Evolutionary conservation across 2,888 invertebrate genomes (phyloP), one percentile per base, ranked within the genome.

Genomic region (Empis stercorea): DNA sequence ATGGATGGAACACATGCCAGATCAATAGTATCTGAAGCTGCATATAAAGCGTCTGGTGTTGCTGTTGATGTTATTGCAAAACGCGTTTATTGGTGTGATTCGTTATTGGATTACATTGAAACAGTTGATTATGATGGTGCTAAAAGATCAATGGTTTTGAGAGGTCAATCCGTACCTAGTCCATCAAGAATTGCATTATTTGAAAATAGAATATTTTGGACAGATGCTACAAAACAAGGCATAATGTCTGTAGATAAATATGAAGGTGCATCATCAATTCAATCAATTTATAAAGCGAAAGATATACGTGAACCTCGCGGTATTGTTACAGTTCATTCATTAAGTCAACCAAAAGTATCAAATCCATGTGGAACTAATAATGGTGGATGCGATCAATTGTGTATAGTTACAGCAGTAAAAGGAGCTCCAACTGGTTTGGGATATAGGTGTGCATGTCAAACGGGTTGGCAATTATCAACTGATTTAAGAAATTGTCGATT

Each of bases 71-170:
- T 87, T n/a, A 83, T 92, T 20, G 81, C 86, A 0, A 81, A 87
- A 59, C 72, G 96, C 44, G 81, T 99, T 9, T 96, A 88, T 70
- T 97, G 96, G 95, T 94, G 95, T 60, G 97, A 99, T 65, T 87
- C 92, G 0, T 72, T 94, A 13, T 71, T 96, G 46, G 95, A 97
- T 70, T 92, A 95, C 64, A 92, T 99, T 53, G 95, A 96, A 63
- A 89, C 93, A 0, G 88, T 94, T 0, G 91, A 95, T 66, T 99
- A 97, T 66, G 80, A 89, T 45, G 95, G 95, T 1, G 76, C 79
- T 50, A 79, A 84, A 55, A 74, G 94, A 52, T 82, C 84, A 51
- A 76, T 87, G 64, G 82, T 91, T 1, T 71, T 91, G 3, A 71
- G 89, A 49, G 89, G 91, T 3, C 82, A 84, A 51, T 80, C 85